Percentiles rank a stretch among this genome's conserved stretches.
phyloP scores from a whole-genome alignment of 2,797 vertebrate species.

The Oreochromis grahami region DNA sequence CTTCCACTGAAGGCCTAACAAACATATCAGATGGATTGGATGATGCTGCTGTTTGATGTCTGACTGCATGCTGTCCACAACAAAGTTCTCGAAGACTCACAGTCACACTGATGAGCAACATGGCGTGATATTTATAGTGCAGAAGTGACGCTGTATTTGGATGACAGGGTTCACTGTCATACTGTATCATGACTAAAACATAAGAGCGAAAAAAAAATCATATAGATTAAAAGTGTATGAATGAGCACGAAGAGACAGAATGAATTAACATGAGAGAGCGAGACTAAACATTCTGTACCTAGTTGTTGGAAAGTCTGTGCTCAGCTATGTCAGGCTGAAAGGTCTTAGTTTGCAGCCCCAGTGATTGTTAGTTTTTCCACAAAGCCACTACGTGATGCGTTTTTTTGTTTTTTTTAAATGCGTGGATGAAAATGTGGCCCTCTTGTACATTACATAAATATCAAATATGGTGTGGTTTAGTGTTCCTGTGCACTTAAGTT shows the following conservation, averaged over 20 bases:
- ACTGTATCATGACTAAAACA: neutral
- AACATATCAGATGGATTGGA: slow-evolving; percentile 51
- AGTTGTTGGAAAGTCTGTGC: slow-evolving; percentile 62
- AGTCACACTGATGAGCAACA: slow-evolving; percentile 7
- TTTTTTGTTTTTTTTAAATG: neutral
- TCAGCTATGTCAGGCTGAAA: slow-evolving; percentile 53
- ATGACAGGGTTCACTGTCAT: neutral
- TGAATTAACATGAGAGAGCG: slow-evolving; percentile 1
- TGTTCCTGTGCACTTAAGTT: neutral
- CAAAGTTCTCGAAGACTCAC: slow-evolving; percentile 15
- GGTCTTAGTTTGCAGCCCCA: slow-evolving; percentile 49
- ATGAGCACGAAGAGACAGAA: neutral
- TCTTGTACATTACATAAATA: neutral
- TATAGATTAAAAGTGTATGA: neutral
- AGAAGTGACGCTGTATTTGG: slow-evolving; percentile 4
- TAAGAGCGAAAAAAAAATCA: neutral
- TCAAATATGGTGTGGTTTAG: neutral
- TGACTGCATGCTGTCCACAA: slow-evolving; percentile 13
- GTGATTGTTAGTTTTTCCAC: slow-evolving; percentile 62
- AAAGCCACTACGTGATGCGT: slow-evolving; percentile 35
- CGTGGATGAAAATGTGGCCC: neutral
- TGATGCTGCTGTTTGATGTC: slow-evolving; percentile 44
- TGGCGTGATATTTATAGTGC: slow-evolving; percentile 3
- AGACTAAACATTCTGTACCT: slow-evolving; percentile 51
- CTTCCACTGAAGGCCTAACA: slow-evolving; percentile 52